phyloP scores from a whole-genome alignment of 2,888 invertebrate species.

The Incurvaria masculella region DNA sequence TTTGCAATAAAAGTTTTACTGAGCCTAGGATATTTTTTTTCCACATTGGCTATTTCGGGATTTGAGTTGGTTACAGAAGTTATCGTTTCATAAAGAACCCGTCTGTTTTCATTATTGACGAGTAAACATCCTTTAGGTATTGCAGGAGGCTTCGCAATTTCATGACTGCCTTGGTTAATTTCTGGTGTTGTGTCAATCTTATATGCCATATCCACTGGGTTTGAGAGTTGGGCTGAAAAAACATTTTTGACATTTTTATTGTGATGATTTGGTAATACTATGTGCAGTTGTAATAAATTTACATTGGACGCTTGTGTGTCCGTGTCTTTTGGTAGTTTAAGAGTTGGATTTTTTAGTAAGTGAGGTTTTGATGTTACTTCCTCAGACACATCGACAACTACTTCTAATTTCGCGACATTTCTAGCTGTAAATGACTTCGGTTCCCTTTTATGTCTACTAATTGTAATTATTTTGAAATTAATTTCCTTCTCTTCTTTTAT shows the following conservation, averaged over 20 bases:
- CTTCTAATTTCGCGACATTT: slow-evolving; percentile 34
- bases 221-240: slow-evolving; percentile 33
- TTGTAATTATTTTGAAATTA: too few relatives aligned
- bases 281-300: slow-evolving; percentile 36
- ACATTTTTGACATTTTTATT: slow-evolving; percentile 28
- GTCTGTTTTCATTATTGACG: slow-evolving; percentile 22
- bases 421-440: slow-evolving; percentile 37
- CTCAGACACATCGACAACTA: slow-evolving; percentile 36
- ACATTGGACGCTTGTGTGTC: slow-evolving; percentile 8
- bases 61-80: slow-evolving; percentile 22
- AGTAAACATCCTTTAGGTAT: slow-evolving; percentile 32
- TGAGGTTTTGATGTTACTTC: too few relatives aligned
- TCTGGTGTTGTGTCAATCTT: slow-evolving; percentile 32
- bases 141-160: too few relatives aligned
- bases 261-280: slow-evolving; percentile 27
- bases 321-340: slow-evolving; percentile 1
- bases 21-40: too few relatives aligned
- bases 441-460: too few relatives aligned
- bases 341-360: slow-evolving; percentile 23
- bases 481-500: too few relatives aligned
- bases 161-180: too few relatives aligned
- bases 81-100: slow-evolving; percentile 21
- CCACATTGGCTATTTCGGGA: background rate
- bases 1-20: too few relatives aligned
- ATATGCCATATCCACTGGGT: slow-evolving; percentile 38